These are phyloP conservation scores for Pseudochaenichthys georgianus DNA, from an alignment of 2,797 vertebrate species.

Conservation along the genomic window DNA sequence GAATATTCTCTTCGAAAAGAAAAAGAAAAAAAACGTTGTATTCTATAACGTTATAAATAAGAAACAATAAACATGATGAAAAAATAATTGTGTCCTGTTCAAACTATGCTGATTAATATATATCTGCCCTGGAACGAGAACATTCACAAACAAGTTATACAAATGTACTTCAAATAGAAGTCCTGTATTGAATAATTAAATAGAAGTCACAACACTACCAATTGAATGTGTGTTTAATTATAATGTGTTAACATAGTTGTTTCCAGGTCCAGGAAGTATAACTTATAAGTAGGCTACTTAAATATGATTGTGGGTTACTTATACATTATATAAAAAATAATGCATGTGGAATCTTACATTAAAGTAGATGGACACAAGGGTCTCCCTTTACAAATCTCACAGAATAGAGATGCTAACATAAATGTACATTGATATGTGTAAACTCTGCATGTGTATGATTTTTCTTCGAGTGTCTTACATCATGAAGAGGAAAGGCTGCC, in stretches of 20 bases:
- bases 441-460: not conserved
- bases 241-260: not conserved
- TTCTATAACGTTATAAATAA: not conserved
- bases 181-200: not conserved
- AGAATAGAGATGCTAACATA: not conserved
- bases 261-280: not conserved
- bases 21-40: no score
- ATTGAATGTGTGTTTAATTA: conserved; percentile 2
- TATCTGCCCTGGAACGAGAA: not conserved
- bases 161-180: not conserved
- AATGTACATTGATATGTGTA: not conserved
- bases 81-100: no score
- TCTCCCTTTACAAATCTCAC: not conserved
- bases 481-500: conserved; percentile 94
- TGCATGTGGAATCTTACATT: not conserved
- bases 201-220: not conserved
- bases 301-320: conserved; percentile 13
- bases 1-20: not conserved
- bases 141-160: conserved; percentile 8
- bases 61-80: no score
- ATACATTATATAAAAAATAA: not conserved
- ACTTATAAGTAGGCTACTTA: not conserved
- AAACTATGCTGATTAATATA: not conserved
- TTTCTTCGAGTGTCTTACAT: conserved; percentile 83
- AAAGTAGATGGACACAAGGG: not conserved